These are phyloP conservation scores for Myopa tessellatipennis DNA, from an alignment of 2,888 invertebrate genomes.

Conservation along the genomic window DNA sequence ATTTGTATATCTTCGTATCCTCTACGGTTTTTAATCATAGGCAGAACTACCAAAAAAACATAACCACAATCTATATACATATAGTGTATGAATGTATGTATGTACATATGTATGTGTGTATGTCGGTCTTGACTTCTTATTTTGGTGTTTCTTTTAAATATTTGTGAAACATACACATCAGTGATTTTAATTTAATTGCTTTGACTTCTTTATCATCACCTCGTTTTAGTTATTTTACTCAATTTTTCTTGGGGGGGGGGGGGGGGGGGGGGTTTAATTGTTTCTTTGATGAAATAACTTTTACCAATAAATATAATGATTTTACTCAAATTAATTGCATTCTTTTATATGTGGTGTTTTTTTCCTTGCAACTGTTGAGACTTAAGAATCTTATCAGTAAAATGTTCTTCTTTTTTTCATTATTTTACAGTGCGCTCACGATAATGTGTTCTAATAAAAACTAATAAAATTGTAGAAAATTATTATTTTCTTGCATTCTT, in stretches of 20 bases:
- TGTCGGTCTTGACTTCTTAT: neutral
- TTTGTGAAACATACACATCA: slow-evolving; percentile 65
- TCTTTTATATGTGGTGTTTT: neutral
- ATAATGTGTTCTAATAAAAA: too few species aligned
- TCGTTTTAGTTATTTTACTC: neutral
- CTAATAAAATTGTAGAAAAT: too few species aligned
- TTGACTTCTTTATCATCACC: slow-evolving; percentile 51
- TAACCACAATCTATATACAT: too few species aligned
- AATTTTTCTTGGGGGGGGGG: neutral
- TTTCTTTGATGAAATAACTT: neutral
- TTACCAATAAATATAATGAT: slow-evolving; percentile 38
- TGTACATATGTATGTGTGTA: neutral
- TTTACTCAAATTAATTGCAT: too few species aligned
- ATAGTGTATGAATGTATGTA: neutral
- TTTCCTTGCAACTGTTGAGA: too few species aligned
- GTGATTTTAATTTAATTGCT: slow-evolving; percentile 62
- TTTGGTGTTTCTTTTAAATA: slow-evolving; percentile 45
- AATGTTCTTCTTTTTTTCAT: too few species aligned
- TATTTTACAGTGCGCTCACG: too few species aligned
- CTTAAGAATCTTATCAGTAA: too few species aligned
- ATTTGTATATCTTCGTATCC: too few species aligned
- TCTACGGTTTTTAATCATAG: too few species aligned
- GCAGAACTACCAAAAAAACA: too few species aligned
- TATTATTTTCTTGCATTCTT: too few species aligned
- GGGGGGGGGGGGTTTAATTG: neutral